Percentiles rank a stretch among this genome's conserved stretches.
Conservation (phyloP, 2,113 vertebrate species). For the Tor tambroides region DNA sequence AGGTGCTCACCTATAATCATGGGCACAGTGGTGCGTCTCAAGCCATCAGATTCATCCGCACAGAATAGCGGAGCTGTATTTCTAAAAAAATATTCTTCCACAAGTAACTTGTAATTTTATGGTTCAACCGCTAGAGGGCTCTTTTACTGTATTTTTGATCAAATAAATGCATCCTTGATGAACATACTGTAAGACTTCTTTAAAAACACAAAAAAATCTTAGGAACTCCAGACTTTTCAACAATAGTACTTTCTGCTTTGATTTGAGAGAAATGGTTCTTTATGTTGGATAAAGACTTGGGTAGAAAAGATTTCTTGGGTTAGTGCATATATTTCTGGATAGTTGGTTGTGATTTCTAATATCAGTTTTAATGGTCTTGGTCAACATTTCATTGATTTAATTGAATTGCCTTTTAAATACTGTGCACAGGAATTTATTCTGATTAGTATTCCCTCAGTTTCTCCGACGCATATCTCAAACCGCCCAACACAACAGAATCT, state of each 20-base stretch:
- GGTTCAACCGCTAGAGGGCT: too few species aligned
- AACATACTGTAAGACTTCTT: background rate
- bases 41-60: too few species aligned
- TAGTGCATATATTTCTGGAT: too few species aligned
- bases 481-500: slow-evolving; percentile 50
- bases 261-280: background rate
- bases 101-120: too few species aligned
- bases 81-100: too few species aligned
- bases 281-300: background rate
- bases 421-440: slow-evolving; percentile 69
- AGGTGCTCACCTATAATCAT: too few species aligned
- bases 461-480: slow-evolving; percentile 69
- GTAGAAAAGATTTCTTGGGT: slow-evolving; percentile 8
- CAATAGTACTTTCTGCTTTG: background rate
- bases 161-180: background rate
- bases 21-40: too few species aligned
- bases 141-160: background rate
- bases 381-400: slow-evolving; percentile 75
- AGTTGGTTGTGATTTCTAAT: slow-evolving; percentile 64
- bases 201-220: background rate
- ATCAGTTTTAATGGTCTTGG: slow-evolving; percentile 67
- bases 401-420: slow-evolving; percentile 76
- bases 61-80: too few species aligned
- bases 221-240: background rate
- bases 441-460: slow-evolving; percentile 72